Evolutionary conservation across 2,113 vertebrate species (phyloP).

Genomic region (Pseudolaguvia tuberculata): DNA sequence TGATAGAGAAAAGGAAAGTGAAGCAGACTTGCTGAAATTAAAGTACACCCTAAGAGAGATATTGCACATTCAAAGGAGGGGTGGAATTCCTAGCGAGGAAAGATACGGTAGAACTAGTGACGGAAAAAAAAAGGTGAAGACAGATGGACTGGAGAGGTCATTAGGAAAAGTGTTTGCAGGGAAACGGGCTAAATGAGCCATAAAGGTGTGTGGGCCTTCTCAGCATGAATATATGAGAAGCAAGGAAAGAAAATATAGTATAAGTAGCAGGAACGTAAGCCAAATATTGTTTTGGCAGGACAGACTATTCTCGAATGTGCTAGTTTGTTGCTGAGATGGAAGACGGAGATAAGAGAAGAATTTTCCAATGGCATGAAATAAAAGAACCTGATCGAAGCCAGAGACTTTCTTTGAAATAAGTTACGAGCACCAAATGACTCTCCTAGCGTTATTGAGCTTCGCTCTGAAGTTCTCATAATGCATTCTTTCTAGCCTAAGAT

Average conservation of each 20-base stretch:
- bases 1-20: background rate
- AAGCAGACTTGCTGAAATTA: conserved; percentile 1
- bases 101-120: background rate
- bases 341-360: conserved; percentile 4
- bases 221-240: background rate
- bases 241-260: background rate
- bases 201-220: conserved; percentile 22
- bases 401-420: background rate
- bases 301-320: background rate
- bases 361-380: conserved; percentile 15
- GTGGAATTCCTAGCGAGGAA: conserved; percentile 25
- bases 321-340: background rate
- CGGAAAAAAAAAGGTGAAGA: background rate
- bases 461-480: background rate
- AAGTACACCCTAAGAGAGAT: conserved; percentile 22
- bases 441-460: background rate
- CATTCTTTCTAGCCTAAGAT: conserved; percentile 4
- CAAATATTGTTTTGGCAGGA: background rate
- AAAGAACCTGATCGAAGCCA: background rate
- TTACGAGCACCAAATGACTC: background rate
- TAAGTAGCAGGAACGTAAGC: background rate
- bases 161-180: conserved; percentile 16
- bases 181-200: conserved; percentile 18
- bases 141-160: conserved; percentile 12
- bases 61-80: conserved; percentile 1